Conservation (phyloP, 2,113 vertebrate genomes). For the Leptosomus discolor region DNA sequence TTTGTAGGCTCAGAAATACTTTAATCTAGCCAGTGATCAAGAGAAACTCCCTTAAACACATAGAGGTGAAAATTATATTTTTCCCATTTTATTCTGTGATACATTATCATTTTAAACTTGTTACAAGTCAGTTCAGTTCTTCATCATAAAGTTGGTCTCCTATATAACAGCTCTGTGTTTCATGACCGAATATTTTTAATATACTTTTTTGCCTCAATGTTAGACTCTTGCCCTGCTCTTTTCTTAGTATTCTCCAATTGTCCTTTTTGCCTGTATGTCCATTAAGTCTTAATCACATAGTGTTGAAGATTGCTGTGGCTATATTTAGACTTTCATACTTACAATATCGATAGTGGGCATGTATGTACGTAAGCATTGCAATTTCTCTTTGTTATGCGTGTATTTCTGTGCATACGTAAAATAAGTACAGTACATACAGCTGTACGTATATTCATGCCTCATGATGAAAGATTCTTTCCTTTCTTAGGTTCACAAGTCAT, state of each 20-base stretch:
- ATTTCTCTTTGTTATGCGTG: neutral
- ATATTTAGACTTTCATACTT: neutral
- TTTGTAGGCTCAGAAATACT: neutral
- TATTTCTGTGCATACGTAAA: neutral
- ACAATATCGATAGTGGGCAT: neutral
- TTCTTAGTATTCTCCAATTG: neutral
- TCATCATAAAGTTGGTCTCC: neutral
- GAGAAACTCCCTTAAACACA: neutral
- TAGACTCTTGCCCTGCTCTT: neutral
- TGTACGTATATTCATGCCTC: neutral
- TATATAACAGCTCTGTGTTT: neutral
- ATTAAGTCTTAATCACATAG: neutral
- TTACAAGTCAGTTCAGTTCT: neutral
- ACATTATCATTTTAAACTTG: neutral
- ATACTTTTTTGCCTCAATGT: neutral
- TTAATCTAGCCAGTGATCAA: neutral
- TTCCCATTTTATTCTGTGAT: neutral
- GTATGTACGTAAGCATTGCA: neutral
- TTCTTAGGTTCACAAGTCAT: neutral
- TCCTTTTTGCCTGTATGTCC: neutral
- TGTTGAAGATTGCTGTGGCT: neutral
- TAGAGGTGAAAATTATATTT: neutral
- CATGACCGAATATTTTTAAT: neutral
- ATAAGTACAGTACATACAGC: neutral
- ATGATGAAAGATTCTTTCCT: neutral